Base-by-base conservation (phyloP, 1,140 invertebrate genomes). In the Brachionus plicatilis region DNA sequence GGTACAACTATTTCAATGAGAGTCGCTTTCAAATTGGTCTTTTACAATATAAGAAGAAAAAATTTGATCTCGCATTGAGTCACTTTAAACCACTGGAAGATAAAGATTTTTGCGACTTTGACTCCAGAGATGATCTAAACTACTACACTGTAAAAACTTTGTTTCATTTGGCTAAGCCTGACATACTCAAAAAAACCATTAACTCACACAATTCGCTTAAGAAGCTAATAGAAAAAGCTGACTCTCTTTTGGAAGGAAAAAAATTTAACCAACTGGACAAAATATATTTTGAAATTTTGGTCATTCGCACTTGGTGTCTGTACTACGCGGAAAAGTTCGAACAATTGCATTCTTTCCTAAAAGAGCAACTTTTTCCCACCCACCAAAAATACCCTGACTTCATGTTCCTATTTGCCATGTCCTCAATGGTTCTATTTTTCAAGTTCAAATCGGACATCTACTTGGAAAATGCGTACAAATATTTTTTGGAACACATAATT, bases 1-100 rank as follows among this genome's bases (percentile, higher is more conserved):
- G 45, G 50, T 76, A 50, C 17, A 76, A 50, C 43, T 76, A 76
- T 76, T 76, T 50, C 50, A 76, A 37, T 12, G 72, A 76, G 29
- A 76, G 72, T 50, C 41, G 45, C 17, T 53, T 37, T 50, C 47
- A 50, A 29, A 47, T 76, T 12, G 72, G 72, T 9, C 27, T 76
- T 1, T 14, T 76, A 24, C 24, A 76, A 14, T 76, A 50, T 27
- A 50, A 20, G 17, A 47, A 50, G 17, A 76, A 76, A 50, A 76
- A 50, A 14, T 76, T 37, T n/a, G 72, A 76, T 50, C 43, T 14
- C 3, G 41, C 43, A 27, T 14, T 50, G 11, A 27, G 8, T 27
- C 72, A 76, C 2, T 50, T 76, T 12, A 50, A 29, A 29, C 11
- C 20, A 12, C 27, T 76, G 11, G 45, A 76, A 12, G 24, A 11